Evolutionary conservation across 2,797 vertebrate species (phyloP).

Genomic region (Myotis findleyi): DNA sequence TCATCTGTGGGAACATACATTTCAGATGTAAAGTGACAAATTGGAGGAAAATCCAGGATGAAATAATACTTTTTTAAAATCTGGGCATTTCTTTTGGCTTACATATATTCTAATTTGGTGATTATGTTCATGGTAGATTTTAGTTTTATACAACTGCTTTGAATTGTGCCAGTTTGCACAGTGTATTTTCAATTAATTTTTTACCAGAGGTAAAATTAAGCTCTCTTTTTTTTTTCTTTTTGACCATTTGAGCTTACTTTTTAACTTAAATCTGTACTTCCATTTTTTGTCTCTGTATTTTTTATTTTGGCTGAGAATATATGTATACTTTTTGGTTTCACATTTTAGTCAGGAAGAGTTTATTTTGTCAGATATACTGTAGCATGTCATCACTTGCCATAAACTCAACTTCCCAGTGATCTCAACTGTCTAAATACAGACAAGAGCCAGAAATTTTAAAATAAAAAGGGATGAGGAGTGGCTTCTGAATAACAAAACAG

Average conservation of each 20-base stretch:
- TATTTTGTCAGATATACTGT: neutral
- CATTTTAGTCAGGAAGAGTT: neutral
- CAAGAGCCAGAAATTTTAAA: neutral
- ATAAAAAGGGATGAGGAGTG: neutral
- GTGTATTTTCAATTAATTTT: neutral
- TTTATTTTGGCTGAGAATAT: neutral
- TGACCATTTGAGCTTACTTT: neutral
- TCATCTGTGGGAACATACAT: neutral
- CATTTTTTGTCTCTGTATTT: neutral
- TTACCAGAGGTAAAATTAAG: neutral
- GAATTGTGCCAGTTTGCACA: neutral
- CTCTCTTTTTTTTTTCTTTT: neutral
- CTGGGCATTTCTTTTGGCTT: neutral
- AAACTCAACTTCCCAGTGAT: neutral
- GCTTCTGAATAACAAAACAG: neutral
- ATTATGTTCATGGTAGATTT: neutral
- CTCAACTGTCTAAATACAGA: neutral
- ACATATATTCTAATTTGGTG: neutral
- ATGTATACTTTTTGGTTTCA: neutral
- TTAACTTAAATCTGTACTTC: neutral
- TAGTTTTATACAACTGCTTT: constrained; percentile 11
- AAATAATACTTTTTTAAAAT: constrained; percentile 45
- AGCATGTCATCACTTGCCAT: neutral
- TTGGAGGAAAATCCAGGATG: neutral
- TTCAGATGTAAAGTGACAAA: constrained; percentile 12